These are phyloP conservation scores for Epistrophella euchroma DNA, from an alignment of 2,888 invertebrate genomes.

Conservation along the genomic window DNA sequence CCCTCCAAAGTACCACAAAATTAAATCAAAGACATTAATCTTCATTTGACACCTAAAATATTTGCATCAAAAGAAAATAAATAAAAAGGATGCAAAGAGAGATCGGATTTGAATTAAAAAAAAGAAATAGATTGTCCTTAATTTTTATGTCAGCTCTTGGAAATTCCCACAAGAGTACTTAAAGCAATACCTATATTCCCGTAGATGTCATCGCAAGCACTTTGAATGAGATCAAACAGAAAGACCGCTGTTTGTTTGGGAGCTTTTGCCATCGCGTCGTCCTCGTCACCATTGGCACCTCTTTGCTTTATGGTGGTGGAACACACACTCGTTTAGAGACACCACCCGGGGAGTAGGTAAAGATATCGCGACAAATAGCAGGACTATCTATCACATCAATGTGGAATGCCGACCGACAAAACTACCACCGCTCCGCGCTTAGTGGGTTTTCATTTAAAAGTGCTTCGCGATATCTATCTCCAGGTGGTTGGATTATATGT, in stretches of 20 bases:
- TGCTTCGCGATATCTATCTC: constrained; percentile 66
- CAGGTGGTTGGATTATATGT: constrained; percentile 65
- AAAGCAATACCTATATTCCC: constrained; percentile 7
- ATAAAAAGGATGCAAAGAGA: constrained; percentile 7
- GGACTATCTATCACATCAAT: constrained; percentile 74
- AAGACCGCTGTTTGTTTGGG: constrained; percentile 51
- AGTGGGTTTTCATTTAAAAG: neutral
- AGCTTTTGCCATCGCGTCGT: constrained; percentile 46
- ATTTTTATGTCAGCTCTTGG: constrained; percentile 44
- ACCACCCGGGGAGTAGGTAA: constrained; percentile 70
- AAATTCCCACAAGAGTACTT: constrained; percentile 57
- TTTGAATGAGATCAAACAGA: constrained; percentile 66
- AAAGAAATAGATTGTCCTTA: constrained; percentile 54
- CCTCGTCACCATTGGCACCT: constrained; percentile 24
- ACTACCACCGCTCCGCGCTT: neutral
- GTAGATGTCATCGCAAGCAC: constrained; percentile 30
- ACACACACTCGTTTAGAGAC: constrained; percentile 60
- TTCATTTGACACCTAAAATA: constrained; percentile 51
- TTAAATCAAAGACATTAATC: constrained; percentile 23
- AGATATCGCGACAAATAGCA: constrained; percentile 75
- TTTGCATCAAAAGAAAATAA: constrained; percentile 16
- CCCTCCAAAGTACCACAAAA: neutral
- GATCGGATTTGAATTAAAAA: neutral
- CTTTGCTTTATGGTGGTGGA: constrained; percentile 11
- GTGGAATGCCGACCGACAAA: constrained; percentile 48